Evolutionary conservation across 2,113 vertebrate species (phyloP), one percentile per base, ranked within the genome.

Genomic region (Galeopterus variegatus): DNA sequence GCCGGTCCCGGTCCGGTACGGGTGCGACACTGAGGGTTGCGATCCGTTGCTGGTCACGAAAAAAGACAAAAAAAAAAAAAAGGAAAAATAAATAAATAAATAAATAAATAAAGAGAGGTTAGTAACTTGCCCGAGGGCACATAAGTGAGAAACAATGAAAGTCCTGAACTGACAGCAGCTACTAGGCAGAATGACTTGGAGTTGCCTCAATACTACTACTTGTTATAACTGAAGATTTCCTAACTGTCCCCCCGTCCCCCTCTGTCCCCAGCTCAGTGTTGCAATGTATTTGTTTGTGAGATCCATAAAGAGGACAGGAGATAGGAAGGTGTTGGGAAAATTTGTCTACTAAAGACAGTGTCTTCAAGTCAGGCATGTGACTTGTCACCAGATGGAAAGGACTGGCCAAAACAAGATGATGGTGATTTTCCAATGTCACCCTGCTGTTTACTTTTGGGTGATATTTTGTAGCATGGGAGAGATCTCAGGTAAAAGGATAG

Each of bases 341-440:
- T 65, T 73, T 52, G 82, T 21, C 41, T 67, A 33, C 26, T 52
- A 64, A 91, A 26, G 87, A 82, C 17, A 56, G 18, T 31, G 54
- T 45, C 70, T 95, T 90, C 26, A 50, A 76, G 60, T 91, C 85
- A 95, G 76, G 52, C 93, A 70, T 48, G 24, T 48, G 79, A 4
- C 41, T 73, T 86, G 23, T 83, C 62, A 60, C 48, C 41, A 56
- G 26, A 19, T 83, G 36, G 67, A 60, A 69, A 94, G 84, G 33
- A 50, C 36, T 80, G n/a, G 1, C 36, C 88, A 65, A 75, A 77
- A 87, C 26, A 64, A 80, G 36, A 69, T 73, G 67, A 9, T 14
- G 8, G 52, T 76, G 58, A 69, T 88, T 94, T 77, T 33, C 89
- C 64, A 58, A 1, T 54, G 26, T 83, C 62, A 13, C 60, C 8